Evolutionary conservation across 2,113 vertebrate species (phyloP), one percentile per base, ranked within the genome.

Genomic region (Alosa alosa): DNA sequence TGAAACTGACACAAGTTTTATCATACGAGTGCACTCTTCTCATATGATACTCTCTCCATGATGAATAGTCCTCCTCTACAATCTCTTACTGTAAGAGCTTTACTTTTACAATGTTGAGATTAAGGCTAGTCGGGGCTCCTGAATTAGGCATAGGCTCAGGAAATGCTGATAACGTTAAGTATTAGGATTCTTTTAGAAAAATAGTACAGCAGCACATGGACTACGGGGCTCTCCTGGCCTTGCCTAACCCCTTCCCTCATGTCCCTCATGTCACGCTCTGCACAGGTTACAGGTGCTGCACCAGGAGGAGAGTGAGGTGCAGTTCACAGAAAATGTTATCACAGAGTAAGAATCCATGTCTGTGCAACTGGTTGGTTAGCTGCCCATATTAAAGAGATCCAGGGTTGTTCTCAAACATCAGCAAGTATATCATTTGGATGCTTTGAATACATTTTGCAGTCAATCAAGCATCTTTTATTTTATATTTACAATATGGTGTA

Each of bases 211-310:
- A 49, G 47, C 47, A 49, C 8, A 49, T 49, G 47, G 47, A 49
- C 47, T 44, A 44, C 41, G 41, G 41, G 41, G 41, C 41, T 44
- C 2, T 44, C 41, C 41, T 44, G 41, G 41, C 41, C 41, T 44
- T 4, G 41, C 41, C 4, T 2, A 2, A 44, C 41, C 11, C 47
- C 0, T 49, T 49, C 47, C 47, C 47, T 49, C 20, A 36, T n/a
- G 52, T 88, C 22, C 39, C 5, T n/a, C 31, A 31, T 83, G 52
- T 81, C 36, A 78, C 86, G 17, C 86, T 82, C 84, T 88, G 52
- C n/a, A 68, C 89, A 97, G 96, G 87, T 45, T 91, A 5, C 91
- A 89, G 36, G 86, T 82, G 15, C 46, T 87, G 45, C 87, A 84
- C 75, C 92, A 72, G 64, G 64, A 72, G n/a, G 31, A 31, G 64